Conservation (phyloP, 1,140 invertebrate genomes). For the Drosophila melanica region DNA sequence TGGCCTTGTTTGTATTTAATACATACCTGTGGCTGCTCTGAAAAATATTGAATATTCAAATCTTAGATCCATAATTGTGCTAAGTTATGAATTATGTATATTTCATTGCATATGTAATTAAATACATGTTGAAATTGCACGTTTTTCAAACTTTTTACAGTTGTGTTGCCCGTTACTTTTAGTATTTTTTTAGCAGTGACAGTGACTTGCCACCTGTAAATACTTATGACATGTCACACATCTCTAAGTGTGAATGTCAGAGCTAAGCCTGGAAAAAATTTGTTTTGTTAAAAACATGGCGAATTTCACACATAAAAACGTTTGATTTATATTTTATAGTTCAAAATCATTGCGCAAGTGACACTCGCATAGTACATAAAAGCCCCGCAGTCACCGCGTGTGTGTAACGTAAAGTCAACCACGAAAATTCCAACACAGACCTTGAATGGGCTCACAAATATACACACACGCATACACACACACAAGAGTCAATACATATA, state of each 20-base stretch:
- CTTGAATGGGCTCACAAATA: slow-evolving; percentile 63
- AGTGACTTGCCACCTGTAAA: slow-evolving; percentile 17
- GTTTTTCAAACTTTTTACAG: not conserved
- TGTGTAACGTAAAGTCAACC: slow-evolving; percentile 36
- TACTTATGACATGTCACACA: slow-evolving; percentile 33
- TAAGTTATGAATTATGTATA: not conserved
- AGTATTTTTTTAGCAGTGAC: slow-evolving; percentile 3
- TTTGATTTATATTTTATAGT: slow-evolving; percentile 22
- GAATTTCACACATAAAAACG: slow-evolving; percentile 40
- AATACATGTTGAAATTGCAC: not conserved
- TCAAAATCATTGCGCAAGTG: slow-evolving; percentile 18
- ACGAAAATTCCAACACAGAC: slow-evolving; percentile 77
- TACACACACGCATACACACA: slow-evolving; percentile 48
- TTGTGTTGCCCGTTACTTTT: slow-evolving; percentile 1
- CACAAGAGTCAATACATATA: slow-evolving; percentile 31
- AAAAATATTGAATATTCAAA: too few species aligned
- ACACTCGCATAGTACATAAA: slow-evolving; percentile 1
- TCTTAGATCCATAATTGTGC: too few species aligned
- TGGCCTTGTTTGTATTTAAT: too few species aligned
- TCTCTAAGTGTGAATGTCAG: slow-evolving; percentile 57
- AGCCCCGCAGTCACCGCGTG: slow-evolving; percentile 29
- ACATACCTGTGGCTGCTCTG: too few species aligned
- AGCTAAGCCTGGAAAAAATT: slow-evolving; percentile 63
- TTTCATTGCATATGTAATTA: not conserved
- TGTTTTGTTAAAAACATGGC: slow-evolving; percentile 69